These are phyloP conservation scores for Elymnias hypermnestra DNA, from an alignment of 1,140 invertebrate species.

Conservation along the genomic window DNA sequence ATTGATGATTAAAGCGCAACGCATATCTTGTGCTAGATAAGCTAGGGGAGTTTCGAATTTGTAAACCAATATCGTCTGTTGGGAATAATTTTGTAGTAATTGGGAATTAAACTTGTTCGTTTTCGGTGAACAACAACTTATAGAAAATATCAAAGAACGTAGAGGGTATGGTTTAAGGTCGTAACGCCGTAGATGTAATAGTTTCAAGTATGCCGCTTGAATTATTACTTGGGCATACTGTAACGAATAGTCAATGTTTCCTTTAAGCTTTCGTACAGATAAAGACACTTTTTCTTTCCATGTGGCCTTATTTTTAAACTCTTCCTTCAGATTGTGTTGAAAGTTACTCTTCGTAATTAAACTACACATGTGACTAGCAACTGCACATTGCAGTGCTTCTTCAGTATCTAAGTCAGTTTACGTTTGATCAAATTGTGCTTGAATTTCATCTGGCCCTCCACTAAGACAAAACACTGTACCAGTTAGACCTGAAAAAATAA, in stretches of 20 bases:
- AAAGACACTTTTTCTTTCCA: slow-evolving; percentile 38
- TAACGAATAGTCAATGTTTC: slow-evolving; percentile 34
- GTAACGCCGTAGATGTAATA: slow-evolving; percentile 26
- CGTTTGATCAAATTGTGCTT: slow-evolving; percentile 24
- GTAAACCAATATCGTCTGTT: slow-evolving; percentile 27
- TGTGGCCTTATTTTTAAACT: slow-evolving; percentile 4
- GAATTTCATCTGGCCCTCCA: slow-evolving; percentile 32
- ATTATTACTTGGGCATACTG: slow-evolving; percentile 41
- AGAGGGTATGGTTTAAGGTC: slow-evolving; percentile 17
- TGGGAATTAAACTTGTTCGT: neutral
- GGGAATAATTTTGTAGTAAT: slow-evolving; percentile 21
- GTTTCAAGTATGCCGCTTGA: slow-evolving; percentile 27
- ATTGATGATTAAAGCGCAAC: slow-evolving; percentile 43
- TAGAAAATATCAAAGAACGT: slow-evolving; percentile 31
- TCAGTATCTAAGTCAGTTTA: slow-evolving; percentile 27
- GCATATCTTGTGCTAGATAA: slow-evolving; percentile 30
- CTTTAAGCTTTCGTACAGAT: slow-evolving; percentile 29
- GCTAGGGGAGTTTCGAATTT: slow-evolving; percentile 30
- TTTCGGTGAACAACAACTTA: slow-evolving; percentile 8
- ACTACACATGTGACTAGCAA: slow-evolving; percentile 34
- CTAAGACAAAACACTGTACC: slow-evolving; percentile 53
- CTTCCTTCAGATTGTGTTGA: slow-evolving; percentile 7
- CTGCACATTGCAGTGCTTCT: slow-evolving; percentile 31
- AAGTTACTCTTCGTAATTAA: slow-evolving; percentile 25
- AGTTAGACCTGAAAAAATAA: slow-evolving; percentile 42